These are phyloP conservation scores for Hirtodrosophila confusa DNA, from an alignment of 2,888 invertebrate species.

Conservation along the genomic window DNA sequence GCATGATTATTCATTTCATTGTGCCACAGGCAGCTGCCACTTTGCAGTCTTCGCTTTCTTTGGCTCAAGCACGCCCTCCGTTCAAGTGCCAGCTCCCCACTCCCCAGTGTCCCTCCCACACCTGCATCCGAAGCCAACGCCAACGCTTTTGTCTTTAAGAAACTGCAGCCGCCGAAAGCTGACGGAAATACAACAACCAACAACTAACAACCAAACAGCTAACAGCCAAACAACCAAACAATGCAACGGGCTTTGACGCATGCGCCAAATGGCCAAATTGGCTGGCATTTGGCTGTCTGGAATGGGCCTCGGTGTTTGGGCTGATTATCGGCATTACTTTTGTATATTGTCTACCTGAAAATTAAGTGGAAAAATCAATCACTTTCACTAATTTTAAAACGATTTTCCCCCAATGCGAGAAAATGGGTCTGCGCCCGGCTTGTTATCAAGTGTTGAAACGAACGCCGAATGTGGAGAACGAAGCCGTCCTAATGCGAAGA, in stretches of 20 bases:
- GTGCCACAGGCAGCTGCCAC: slow-evolving; percentile 33
- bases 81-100: slow-evolving; percentile 8
- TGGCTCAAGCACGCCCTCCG: slow-evolving; percentile 38
- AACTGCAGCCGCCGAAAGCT: slow-evolving; percentile 44
- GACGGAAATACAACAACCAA: slow-evolving; percentile 55
- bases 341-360: slow-evolving; percentile 61
- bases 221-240: slow-evolving; percentile 12
- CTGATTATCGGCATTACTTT: slow-evolving; percentile 77
- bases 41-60: slow-evolving; percentile 55
- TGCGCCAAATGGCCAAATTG: slow-evolving; percentile 70
- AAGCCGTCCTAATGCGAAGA: slow-evolving; percentile 41
- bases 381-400: slow-evolving; percentile 78
- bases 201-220: slow-evolving; percentile 10
- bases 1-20: slow-evolving; percentile 33
- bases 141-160: slow-evolving; percentile 40
- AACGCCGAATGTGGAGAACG: slow-evolving; percentile 48
- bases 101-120: slow-evolving; percentile 1
- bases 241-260: slow-evolving; percentile 59
- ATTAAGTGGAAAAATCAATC: slow-evolving; percentile 78
- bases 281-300: slow-evolving; percentile 49
- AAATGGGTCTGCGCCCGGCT: slow-evolving; percentile 52
- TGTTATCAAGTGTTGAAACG: slow-evolving; percentile 73
- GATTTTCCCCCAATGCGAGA: slow-evolving; percentile 56
- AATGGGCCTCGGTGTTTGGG: slow-evolving; percentile 19
- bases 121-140: background rate